Conservation (phyloP, 2,888 invertebrate species). For the Orgyia antiqua region DNA sequence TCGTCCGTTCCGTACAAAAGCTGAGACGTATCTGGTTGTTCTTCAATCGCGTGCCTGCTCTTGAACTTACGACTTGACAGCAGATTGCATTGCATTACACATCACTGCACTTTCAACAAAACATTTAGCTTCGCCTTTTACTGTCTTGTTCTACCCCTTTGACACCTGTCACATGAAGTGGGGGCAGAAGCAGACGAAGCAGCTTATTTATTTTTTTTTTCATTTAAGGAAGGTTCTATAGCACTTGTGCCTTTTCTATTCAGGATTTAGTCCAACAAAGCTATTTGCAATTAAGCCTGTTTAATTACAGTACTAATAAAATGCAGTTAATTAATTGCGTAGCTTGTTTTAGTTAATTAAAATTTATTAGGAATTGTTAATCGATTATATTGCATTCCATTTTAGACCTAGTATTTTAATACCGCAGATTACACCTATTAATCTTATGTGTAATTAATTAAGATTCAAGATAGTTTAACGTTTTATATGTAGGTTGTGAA, state of each 20-base stretch:
- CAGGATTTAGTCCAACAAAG: conserved; percentile 3
- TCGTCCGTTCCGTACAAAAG: conserved; percentile 53
- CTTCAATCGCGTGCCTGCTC: conserved; percentile 44
- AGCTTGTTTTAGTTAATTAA: conserved; percentile 18
- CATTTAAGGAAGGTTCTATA: conserved; percentile 6
- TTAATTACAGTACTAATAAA: conserved; percentile 19
- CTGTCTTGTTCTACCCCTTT: conserved; percentile 18
- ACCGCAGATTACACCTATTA: too few relatives aligned
- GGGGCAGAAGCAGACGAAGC: conserved; percentile 1
- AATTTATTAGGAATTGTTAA: conserved; percentile 19
- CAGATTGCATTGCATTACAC: conserved; percentile 56
- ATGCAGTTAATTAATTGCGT: conserved; percentile 16
- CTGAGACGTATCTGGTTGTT: conserved; percentile 52
- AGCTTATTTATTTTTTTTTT: not conserved
- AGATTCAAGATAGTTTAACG: too few relatives aligned
- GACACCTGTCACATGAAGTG: conserved; percentile 15
- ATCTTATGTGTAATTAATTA: too few relatives aligned
- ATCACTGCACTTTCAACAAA: conserved; percentile 54
- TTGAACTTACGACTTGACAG: conserved; percentile 62
- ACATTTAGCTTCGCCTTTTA: conserved; percentile 13
- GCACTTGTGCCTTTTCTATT: conserved; percentile 7
- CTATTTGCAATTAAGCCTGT: conserved; percentile 9
- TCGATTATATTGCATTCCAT: too few relatives aligned
- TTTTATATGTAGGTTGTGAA: too few relatives aligned
- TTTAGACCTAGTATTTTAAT: too few relatives aligned